Conservation (phyloP, 2,888 invertebrate species). For the Elgonia sp. region DNA sequence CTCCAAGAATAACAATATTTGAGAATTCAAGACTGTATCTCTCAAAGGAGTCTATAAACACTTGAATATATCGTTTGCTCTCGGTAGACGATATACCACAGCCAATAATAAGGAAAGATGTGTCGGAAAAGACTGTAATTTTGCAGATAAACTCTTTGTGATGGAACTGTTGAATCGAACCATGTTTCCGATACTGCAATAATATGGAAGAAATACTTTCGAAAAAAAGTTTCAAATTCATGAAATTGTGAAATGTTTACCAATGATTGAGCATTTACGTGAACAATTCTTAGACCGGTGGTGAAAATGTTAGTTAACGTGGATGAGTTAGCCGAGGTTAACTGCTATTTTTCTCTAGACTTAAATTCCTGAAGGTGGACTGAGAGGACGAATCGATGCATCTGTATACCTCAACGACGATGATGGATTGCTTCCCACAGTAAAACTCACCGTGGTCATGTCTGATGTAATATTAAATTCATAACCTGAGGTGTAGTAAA, state of each 20-base stretch:
- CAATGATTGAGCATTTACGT: background rate
- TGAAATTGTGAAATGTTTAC: background rate
- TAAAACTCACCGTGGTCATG: too few relatives aligned
- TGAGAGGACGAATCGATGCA: too few relatives aligned
- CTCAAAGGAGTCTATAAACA: background rate
- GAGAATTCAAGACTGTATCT: background rate
- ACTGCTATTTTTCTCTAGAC: too few relatives aligned
- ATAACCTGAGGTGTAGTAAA: too few relatives aligned
- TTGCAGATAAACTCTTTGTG: background rate
- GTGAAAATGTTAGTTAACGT: too few relatives aligned
- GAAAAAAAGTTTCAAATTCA: background rate
- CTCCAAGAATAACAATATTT: background rate
- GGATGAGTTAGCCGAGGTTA: too few relatives aligned
- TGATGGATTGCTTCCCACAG: too few relatives aligned
- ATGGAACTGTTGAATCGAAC: background rate
- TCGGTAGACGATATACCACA: background rate
- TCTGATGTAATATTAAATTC: too few relatives aligned
- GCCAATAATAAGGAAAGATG: background rate
- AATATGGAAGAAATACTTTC: background rate
- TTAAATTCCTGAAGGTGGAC: too few relatives aligned
- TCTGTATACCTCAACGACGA: too few relatives aligned
- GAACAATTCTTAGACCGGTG: background rate
- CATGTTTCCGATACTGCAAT: background rate
- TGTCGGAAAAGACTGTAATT: background rate
- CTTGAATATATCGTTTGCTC: background rate